Conservation (phyloP, 2,113 vertebrate genomes). For the Microtus oregoni region DNA sequence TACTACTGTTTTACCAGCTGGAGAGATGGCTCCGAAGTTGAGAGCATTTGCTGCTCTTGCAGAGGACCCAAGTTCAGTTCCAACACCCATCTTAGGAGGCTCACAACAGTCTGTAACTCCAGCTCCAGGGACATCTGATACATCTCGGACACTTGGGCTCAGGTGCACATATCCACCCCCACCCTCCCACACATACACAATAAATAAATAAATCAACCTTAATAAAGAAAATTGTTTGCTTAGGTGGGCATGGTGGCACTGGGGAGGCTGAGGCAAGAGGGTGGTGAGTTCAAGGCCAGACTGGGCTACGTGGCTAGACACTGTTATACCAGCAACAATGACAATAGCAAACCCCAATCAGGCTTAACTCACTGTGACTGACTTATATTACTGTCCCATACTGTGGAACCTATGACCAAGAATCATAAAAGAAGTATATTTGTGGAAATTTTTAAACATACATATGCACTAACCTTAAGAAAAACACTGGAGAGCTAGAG, state of each 20-base stretch:
- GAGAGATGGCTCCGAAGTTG: not conserved
- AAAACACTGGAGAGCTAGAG: not conserved
- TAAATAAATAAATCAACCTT: not conserved
- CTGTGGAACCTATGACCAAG: not conserved
- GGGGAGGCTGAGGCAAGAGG: not conserved
- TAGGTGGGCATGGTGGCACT: not conserved
- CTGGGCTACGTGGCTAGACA: not conserved
- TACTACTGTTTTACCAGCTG: not conserved
- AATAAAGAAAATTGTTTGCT: not conserved
- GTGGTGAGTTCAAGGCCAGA: not conserved
- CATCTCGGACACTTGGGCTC: not conserved
- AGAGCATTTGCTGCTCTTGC: not conserved
- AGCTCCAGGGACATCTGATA: not conserved
- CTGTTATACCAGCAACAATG: not conserved
- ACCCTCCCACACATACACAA: not conserved
- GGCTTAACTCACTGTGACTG: not conserved
- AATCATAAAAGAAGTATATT: slow-evolving; percentile 36
- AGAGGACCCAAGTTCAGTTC: not conserved
- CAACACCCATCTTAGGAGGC: not conserved
- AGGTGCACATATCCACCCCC: not conserved
- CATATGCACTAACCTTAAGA: not conserved
- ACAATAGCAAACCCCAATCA: not conserved
- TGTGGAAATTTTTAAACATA: slow-evolving; percentile 11
- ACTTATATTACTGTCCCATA: slow-evolving; percentile 11
- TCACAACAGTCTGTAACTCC: not conserved